Evolutionary conservation across 2,888 invertebrate genomes (phyloP), one percentile per base, ranked within the genome.

Genomic region (Rhimphoctona megacephalus): DNA sequence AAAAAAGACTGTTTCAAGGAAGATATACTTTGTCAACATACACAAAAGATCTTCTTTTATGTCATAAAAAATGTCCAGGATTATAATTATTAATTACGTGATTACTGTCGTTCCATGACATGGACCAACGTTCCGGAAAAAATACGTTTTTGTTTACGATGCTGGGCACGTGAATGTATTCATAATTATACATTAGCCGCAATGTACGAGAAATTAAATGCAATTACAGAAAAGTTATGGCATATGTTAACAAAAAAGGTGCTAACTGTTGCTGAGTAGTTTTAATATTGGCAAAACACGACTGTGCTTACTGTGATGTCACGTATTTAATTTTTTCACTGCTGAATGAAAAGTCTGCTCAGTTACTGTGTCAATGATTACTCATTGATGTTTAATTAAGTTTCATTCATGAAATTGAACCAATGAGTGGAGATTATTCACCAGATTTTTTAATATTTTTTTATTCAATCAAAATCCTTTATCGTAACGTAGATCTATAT

Each of bases 61-160:
- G 57, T 30, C 14, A 61, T 61, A 30, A 30, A 25, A 61, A 61
- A 17, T 61, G 0, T 61, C 17, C 0, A 17, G 5, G 30, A 30
- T 61, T 30, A 30, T 19, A 61, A 61, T 30, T 17, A 30, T 14
- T 30, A 30, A 61, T 30, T 30, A 30, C 30, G 17, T 30, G 61
- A 61, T 61, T 61, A 61, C 6, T 9, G 30, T 30, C 17, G 61
- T 61, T 61, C n/a, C 61, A 61, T 30, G 61, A 61, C 61, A 30
- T 61, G 30, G 61, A 61, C 61, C n/a, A 61, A 61, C 61, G 61
- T 30, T 61, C 30, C 30, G 30, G 25, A 61, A 61, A 61, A 11
- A 61, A 49, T 14, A 30, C 14, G 4, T 17, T 5, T 61, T 30
- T 61, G 17, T 25, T 57, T 14, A 61, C 14, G 30, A 30, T 61